These are phyloP conservation scores for Xenopus borealis DNA, from an alignment of 2,113 vertebrate species.

Conservation along the genomic window DNA sequence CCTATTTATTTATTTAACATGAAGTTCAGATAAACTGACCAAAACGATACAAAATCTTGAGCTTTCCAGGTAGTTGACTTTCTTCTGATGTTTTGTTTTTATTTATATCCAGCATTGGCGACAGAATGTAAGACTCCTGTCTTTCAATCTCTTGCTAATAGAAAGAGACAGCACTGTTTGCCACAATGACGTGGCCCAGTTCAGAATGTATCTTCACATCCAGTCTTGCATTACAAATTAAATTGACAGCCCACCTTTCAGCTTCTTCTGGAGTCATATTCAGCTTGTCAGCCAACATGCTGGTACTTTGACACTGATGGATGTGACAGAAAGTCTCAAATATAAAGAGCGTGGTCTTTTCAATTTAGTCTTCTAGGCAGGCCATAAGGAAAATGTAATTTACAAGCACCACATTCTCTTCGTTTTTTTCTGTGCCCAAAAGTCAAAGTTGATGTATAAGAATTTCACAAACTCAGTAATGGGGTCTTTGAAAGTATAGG, in stretches of 20 bases:
- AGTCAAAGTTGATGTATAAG: slow-evolving; percentile 95
- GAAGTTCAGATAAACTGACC: too few relatives aligned
- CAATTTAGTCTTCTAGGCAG: slow-evolving; percentile 96
- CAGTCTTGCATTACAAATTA: slow-evolving; percentile 92
- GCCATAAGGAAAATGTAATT: slow-evolving; percentile 97
- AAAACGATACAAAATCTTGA: too few relatives aligned
- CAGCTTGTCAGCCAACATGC: slow-evolving; percentile 96
- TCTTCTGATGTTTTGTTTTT: too few relatives aligned
- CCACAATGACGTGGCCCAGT: slow-evolving; percentile 60
- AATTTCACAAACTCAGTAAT: slow-evolving; percentile 97
- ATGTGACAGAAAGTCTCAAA: slow-evolving; percentile 98
- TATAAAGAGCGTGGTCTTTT: slow-evolving; percentile 95
- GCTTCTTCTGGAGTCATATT: slow-evolving; percentile 98
- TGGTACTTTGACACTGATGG: slow-evolving; percentile 97
- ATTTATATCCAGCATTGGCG: too few relatives aligned
- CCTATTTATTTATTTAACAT: too few relatives aligned
- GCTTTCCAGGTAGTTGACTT: too few relatives aligned
- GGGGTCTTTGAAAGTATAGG: slow-evolving; percentile 90
- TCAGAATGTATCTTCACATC: slow-evolving; percentile 98
- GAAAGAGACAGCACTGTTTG: too few relatives aligned
- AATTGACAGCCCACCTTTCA: slow-evolving; percentile 95
- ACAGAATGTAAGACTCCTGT: too few relatives aligned
- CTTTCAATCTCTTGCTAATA: too few relatives aligned
- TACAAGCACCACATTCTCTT: slow-evolving; percentile 89
- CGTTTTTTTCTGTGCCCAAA: slow-evolving; percentile 95